Base-by-base conservation (phyloP, 1,140 invertebrate species). In the Cheumatopsyche charites region DNA sequence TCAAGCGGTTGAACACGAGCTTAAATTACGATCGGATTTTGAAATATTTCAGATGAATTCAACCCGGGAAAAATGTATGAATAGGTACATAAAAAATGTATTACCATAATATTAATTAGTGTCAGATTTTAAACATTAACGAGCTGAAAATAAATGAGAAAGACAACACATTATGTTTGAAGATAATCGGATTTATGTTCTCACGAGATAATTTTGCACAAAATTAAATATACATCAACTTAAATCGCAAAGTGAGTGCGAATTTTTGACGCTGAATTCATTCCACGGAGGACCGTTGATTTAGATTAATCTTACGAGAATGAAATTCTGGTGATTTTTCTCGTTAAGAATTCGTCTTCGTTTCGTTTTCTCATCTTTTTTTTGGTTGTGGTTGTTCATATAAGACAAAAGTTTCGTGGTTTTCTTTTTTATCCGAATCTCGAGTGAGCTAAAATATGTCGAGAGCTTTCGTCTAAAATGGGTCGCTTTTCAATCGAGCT, bases 401-500 rank as follows among this genome's bases (percentile, higher is more conserved):
- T n/a, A n/a, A n/a, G n/a, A n/a, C 45, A 13, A 17, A 47, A n/a
- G 13, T 47, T n/a, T 15, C 15, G 47, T 17, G 47, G 9, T 52
- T 52, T 52, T 52, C 47, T 52, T 52, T 17, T 52, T 7, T 7
- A 17, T 1, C 9, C 15, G 15, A 52, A 52, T 17, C 47, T 52
- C 47, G 15, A 52, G 47, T 52, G 47, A 52, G 47, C 12, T 13
- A 52, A 52, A 52, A 52, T 52, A 52, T 52, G 47, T 19, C 47
- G 47, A 52, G 47, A 52, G 47, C 47, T 52, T 52, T 52, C 15
- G 47, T 17, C 47, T 13, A 52, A 52, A 52, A 52, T 52, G 15
- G 47, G 47, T 52, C 47, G 47, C 47, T 52, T 52, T 52, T 52
- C n/a, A 52, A 52, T 52, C 19, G 47, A 17, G 7, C 47, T 52